phyloP scores from a whole-genome alignment of 2,113 vertebrate species.

The Synchiropus splendidus region DNA sequence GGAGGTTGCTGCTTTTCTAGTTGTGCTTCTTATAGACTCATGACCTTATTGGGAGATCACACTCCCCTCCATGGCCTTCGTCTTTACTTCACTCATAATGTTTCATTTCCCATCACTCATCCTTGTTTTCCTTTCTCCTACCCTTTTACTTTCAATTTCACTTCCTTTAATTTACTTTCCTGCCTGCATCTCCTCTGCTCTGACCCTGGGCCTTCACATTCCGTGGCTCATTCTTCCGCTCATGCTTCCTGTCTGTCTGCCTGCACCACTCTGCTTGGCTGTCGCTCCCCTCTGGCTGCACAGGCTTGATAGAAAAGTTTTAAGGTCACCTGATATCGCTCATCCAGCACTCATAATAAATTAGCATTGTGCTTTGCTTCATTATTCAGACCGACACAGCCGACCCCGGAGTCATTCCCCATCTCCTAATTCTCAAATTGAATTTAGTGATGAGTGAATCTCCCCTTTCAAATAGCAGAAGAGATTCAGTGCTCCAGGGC shows the following conservation, averaged over 20 bases:
- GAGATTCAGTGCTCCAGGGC: conserved; percentile 5
- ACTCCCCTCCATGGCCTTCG: too few relatives aligned
- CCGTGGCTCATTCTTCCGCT: conserved; percentile 16
- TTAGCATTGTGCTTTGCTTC: conserved; percentile 31
- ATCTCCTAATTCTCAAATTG: conserved; percentile 22
- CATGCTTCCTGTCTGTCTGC: conserved; percentile 4
- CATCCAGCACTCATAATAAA: conserved; percentile 23
- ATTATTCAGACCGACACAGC: conserved; percentile 22
- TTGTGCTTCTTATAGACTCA: conserved; percentile 13
- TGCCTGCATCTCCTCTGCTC: conserved; percentile 19
- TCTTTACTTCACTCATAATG: too few relatives aligned
- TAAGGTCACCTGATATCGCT: conserved; percentile 25
- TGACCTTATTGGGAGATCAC: conserved; percentile 10
- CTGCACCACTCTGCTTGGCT: conserved; percentile 2
- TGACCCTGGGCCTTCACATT: conserved; percentile 14
- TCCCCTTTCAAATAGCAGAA: conserved; percentile 16
- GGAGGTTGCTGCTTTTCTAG: conserved; percentile 24
- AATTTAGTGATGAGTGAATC: conserved; percentile 18
- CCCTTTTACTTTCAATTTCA: conserved; percentile 39
- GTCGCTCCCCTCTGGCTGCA: conserved; percentile 8
- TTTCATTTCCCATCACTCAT: background rate
- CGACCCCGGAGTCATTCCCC: conserved; percentile 13
- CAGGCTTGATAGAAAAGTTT: conserved; percentile 21
- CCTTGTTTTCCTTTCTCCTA: conserved; percentile 9
- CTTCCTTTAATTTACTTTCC: conserved; percentile 43